phyloP scores from a whole-genome alignment of 2,888 invertebrate species.

The Trissoscelio sp. region DNA sequence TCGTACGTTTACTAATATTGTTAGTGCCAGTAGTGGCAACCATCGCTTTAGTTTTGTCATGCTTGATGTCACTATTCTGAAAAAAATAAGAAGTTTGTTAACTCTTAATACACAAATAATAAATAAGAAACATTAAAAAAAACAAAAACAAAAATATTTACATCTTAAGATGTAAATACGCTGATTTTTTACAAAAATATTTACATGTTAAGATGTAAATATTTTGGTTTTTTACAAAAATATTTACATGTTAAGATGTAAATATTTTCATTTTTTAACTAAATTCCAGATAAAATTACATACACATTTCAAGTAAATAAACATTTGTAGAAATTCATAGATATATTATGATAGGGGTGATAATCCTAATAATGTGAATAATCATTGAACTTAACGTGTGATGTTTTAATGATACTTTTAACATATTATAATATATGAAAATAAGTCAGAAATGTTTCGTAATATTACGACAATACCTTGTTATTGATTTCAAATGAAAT shows the following conservation, averaged over 20 bases:
- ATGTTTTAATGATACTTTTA: not conserved
- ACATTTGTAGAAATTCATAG: no score
- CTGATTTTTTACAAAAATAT: no score
- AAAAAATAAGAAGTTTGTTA: conserved; percentile 34
- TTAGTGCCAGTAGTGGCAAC: conserved; percentile 73
- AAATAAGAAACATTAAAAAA: not conserved
- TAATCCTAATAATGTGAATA: not conserved
- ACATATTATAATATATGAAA: not conserved
- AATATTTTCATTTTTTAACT: no score
- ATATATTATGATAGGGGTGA: no score
- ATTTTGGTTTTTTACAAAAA: no score
- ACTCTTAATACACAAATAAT: not conserved
- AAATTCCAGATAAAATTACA: no score
- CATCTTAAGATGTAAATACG: no score
- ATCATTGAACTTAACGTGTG: not conserved
- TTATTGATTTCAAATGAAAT: conserved; percentile 58
- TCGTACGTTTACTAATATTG: conserved; percentile 68
- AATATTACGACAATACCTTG: conserved; percentile 27
- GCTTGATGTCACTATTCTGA: conserved; percentile 61
- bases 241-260: no score
- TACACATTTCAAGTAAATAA: no score
- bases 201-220: no score
- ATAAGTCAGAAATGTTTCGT: not conserved
- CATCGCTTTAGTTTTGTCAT: conserved; percentile 74
- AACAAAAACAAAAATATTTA: no score